These are phyloP conservation scores for Eristalinus sepulchralis DNA, from an alignment of 2,888 invertebrate species.

Conservation along the genomic window DNA sequence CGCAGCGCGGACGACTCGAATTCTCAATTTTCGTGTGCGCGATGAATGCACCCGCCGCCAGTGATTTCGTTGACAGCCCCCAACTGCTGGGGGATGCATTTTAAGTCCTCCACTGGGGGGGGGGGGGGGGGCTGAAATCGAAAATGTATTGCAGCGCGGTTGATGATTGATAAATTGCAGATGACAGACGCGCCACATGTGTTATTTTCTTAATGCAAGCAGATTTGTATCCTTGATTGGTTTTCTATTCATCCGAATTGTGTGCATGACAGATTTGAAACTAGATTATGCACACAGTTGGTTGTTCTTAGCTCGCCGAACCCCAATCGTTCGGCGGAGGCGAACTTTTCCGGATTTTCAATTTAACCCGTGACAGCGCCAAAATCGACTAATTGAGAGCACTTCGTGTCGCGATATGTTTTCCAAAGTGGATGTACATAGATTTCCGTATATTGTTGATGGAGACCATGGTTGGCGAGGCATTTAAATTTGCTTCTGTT, in stretches of 20 bases:
- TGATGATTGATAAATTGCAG: conserved; percentile 18
- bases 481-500: no score
- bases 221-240: conserved; percentile 24
- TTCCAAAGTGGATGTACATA: neutral
- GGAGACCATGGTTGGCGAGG: no score
- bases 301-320: neutral
- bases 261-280: neutral
- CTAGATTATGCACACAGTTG: neutral
- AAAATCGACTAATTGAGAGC: neutral
- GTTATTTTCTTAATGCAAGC: conserved; percentile 19
- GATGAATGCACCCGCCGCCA: conserved; percentile 48
- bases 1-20: conserved; percentile 24
- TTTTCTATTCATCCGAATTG: neutral
- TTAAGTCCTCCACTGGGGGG: neutral
- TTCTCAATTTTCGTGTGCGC: conserved; percentile 45
- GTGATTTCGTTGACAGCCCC: conserved; percentile 27
- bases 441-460: no score
- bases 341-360: neutral
- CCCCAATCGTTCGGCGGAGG: neutral
- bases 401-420: neutral
- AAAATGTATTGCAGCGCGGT: neutral
- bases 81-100: neutral
- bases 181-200: neutral
- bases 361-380: neutral
- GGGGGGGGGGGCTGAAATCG: neutral